These are phyloP conservation scores for Heterotilapia buettikoferi DNA, from an alignment of 2,113 vertebrate species.

Conservation along the genomic window DNA sequence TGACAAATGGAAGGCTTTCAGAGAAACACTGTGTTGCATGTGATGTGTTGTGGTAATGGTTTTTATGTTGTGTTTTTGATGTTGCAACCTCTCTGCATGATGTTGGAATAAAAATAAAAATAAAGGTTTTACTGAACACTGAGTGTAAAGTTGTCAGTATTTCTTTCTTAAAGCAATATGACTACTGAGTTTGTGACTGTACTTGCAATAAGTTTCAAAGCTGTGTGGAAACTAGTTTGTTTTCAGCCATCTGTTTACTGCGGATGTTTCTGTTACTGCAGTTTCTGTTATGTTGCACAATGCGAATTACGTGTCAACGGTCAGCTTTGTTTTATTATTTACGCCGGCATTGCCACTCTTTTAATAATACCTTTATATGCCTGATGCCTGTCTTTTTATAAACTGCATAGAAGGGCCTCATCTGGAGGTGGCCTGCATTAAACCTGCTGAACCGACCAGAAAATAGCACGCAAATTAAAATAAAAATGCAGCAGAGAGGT, in stretches of 20 bases:
- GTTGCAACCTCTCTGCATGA: conserved; percentile 3
- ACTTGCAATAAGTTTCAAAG: not conserved
- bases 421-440: not conserved
- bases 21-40: not conserved
- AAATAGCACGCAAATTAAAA: not conserved
- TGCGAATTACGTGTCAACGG: not conserved
- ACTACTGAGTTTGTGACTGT: not conserved
- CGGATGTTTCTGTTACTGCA: not conserved
- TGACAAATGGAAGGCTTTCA: not conserved
- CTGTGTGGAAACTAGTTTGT: not conserved
- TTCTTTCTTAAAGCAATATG: not conserved
- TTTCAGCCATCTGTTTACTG: not conserved
- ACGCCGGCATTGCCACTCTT: not conserved
- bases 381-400: not conserved
- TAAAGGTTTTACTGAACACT: not conserved
- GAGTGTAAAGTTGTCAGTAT: not conserved
- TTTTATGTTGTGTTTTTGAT: not conserved
- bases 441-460: not conserved
- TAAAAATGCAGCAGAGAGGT: not conserved
- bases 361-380: not conserved
- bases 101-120: not conserved
- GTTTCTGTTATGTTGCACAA: not conserved
- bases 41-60: not conserved
- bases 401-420: not conserved
- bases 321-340: not conserved